phyloP scores from a whole-genome alignment of 1,140 invertebrate genomes.

The Sarcophaga peregrina region DNA sequence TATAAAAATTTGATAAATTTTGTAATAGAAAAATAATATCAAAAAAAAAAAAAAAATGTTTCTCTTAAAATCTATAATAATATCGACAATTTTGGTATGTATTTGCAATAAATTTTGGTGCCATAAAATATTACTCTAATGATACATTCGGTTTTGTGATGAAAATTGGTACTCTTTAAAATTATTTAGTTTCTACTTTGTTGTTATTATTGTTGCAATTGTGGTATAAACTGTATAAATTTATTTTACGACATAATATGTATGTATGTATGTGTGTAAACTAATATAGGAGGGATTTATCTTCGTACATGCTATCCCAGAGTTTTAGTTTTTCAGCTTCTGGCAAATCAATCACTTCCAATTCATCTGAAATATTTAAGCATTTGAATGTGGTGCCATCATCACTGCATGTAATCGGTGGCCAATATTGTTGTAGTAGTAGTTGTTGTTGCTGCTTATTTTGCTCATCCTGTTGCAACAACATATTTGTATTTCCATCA shows the following conservation, averaged over 20 bases:
- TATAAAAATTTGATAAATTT: neutral
- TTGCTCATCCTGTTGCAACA: slow-evolving; percentile 8
- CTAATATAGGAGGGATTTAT: slow-evolving; percentile 44
- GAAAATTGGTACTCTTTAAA: no score
- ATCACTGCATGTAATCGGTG: slow-evolving; percentile 26
- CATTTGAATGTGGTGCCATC: slow-evolving; percentile 58
- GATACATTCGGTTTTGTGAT: neutral
- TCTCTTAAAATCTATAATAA: slow-evolving; percentile 2
- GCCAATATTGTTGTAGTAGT: slow-evolving; percentile 31
- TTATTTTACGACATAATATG: neutral
- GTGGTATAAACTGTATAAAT: neutral
- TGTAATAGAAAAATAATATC: slow-evolving; percentile 5
- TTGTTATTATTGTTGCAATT: neutral
- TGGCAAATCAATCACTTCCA: slow-evolving; percentile 66
- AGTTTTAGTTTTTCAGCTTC: slow-evolving; percentile 66
- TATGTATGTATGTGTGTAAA: neutral
- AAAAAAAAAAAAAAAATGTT: neutral
- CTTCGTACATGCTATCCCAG: slow-evolving; percentile 65
- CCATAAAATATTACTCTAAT: neutral
- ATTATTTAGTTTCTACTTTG: no score
- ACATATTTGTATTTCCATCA: slow-evolving; percentile 24
- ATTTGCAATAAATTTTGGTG: neutral
- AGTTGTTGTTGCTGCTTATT: slow-evolving; percentile 26
- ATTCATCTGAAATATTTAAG: slow-evolving; percentile 67
- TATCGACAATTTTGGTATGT: neutral